A percentile compares a stretch with the other conserved stretches of the same genome.
Evolutionary conservation across 2,797 vertebrate species (phyloP).

Genomic region (Danio tinwini): DNA sequence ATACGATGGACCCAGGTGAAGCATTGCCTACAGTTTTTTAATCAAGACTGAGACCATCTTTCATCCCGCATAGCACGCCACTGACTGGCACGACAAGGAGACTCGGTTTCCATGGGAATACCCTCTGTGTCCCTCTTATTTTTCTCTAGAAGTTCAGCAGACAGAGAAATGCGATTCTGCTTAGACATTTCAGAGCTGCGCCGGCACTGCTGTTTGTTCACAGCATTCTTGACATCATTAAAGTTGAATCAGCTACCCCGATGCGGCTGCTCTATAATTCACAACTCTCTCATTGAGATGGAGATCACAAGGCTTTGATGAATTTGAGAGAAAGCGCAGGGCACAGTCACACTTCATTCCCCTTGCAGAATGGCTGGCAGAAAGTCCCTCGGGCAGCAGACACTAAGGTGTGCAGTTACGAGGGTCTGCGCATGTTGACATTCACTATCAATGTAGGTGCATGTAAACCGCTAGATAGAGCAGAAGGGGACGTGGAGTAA

Average conservation of each 20-base stretch:
- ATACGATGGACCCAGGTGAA: constrained; percentile 19
- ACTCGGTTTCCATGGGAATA: constrained; percentile 59
- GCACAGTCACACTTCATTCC: constrained; percentile 17
- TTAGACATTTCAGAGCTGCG: constrained; percentile 39
- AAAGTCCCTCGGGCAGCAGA: constrained; percentile 31
- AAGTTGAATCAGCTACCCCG: constrained; percentile 41
- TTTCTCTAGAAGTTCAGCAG: constrained; percentile 31
- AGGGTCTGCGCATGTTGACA: not conserved
- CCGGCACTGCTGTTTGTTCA: constrained; percentile 51
- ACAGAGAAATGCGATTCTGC: constrained; percentile 7
- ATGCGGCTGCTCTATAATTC: constrained; percentile 52
- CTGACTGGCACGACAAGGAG: constrained; percentile 11
- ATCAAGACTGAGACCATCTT: constrained; percentile 52
- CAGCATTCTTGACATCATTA: constrained; percentile 51
- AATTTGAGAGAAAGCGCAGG: constrained; percentile 35
- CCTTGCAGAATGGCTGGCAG: not conserved
- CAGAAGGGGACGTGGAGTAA: not conserved
- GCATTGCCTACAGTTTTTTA: constrained; percentile 45
- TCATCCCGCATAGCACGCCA: constrained; percentile 39
- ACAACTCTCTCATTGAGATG: constrained; percentile 33
- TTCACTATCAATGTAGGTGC: not conserved
- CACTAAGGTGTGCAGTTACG: constrained; percentile 24
- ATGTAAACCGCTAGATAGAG: not conserved
- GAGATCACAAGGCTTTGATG: constrained; percentile 48
- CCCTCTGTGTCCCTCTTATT: constrained; percentile 52